Base-by-base conservation (phyloP, 2,113 vertebrate genomes). In the Myotis brandtii region DNA sequence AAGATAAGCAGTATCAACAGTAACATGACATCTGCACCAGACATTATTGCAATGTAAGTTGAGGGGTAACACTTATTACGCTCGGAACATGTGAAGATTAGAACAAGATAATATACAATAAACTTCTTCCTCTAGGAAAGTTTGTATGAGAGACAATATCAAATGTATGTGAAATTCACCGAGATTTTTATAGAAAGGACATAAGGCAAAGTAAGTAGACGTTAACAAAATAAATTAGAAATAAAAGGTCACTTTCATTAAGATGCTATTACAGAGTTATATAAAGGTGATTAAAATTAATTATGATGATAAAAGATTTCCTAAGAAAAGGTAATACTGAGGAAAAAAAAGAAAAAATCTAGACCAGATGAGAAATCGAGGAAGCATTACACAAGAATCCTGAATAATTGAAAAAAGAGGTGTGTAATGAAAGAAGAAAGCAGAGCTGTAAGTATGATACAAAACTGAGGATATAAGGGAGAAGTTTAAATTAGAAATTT, bases 161-260 rank as follows among this genome's bases (percentile, higher is more conserved):
- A 88, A 96, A 70, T 82, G 18, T 66, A 34, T 17, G 30, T 46
- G 12, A n/a, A 91, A 77, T 30, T 11, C 67, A 54, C 64, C 70
- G 66, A 82, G 13, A 89, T 80, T 91, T 7, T 21, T 52, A 50
- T 14, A 43, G 10, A 43, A 37, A 91, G 27, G 69, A 82, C 6
- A 70, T 3, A 37, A n/a, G 8, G 6, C 9, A 94, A 67, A 89
- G 69, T 84, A 77, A 77, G n/a, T 69, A 59, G 17, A 66, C 23
- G 3, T 20, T 70, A 85, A 8, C 14, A 48, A 95, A 94, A 94
- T 66, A 79, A 88, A 62, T 62, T 17, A 92, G 27, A 94, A 95
- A 81, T 40, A 62, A 95, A 86, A 79, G n/a, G 9, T 9, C 16
- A 32, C 30, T 75, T 69, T 86, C 14, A 48, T 66, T n/a, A 86